Evolutionary conservation across 2,888 invertebrate species (phyloP), one percentile per base, ranked within the genome.

Genomic region (Elaeidobius kamerunicus): DNA sequence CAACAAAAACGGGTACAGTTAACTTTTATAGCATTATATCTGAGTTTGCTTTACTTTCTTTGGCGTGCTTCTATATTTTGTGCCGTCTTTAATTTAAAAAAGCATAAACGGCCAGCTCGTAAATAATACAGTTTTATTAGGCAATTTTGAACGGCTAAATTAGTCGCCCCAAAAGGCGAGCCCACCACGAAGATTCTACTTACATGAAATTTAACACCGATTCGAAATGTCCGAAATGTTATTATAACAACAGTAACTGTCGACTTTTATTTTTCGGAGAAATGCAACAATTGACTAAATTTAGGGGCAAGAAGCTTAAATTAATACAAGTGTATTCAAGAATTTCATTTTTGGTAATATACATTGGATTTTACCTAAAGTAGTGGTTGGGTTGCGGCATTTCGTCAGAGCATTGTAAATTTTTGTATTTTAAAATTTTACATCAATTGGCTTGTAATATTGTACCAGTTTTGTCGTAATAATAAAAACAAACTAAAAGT

Each of bases 21-120:
- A 51, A 45, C 20, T 52, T 52, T 52, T 52, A 52, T 41, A 39
- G 27, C 35, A 20, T 46, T 41, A 35, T 45, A 41, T 52, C 42
- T 39, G 28, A 40, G 35, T 52, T 52, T 52, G 46, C 41, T 41
- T 45, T 40, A 52, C 52, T 52, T 52, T 52, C 52, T 44, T 51
- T 44, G 19, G 39, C 34, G 12, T 40, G 47, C 20, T 12, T 47
- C 47, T 39, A 47, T 28, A 46, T 38, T 46, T 45, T 46, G 27
- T 16, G 32, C 39, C 39, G 47, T 40, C 39, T 47, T 47, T 32
- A 47, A 47, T 47, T 47, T 47, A 39, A 47, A 50, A 50, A 40
- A 18, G 44, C 51, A 51, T 51, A 51, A 51, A 51, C 44, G 40
- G 12, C 32, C 45, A 18, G 51, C 39, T 51, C 44, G 51, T 51